phyloP scores from a whole-genome alignment of 2,113 vertebrate species.

The Oryzias melastigma region DNA sequence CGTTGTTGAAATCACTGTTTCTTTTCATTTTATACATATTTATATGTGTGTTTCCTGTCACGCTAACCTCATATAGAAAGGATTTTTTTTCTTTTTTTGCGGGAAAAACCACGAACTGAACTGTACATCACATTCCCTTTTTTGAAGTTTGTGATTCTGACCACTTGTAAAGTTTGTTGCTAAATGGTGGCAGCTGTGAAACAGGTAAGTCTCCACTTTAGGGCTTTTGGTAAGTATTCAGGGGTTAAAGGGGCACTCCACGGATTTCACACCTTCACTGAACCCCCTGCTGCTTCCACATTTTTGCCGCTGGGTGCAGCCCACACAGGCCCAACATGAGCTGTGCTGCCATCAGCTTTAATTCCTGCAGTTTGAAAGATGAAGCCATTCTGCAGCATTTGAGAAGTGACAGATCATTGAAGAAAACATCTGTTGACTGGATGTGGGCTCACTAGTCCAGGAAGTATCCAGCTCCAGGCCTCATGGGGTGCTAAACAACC shows the following conservation, averaged over 20 bases:
- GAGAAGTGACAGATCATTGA: too few relatives aligned
- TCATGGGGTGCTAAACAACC: too few relatives aligned
- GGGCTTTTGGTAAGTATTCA: slow-evolving; percentile 60
- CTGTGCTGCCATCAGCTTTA: too few relatives aligned
- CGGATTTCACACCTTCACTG: slow-evolving; percentile 2
- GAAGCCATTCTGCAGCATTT: too few relatives aligned
- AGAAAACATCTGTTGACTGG: too few relatives aligned
- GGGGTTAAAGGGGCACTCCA: slow-evolving; percentile 16
- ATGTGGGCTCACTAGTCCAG: too few relatives aligned
- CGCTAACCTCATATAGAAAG: slow-evolving; percentile 40
- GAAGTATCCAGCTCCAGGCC: too few relatives aligned
- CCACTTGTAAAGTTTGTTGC: slow-evolving; percentile 26
- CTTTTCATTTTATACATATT: slow-evolving; percentile 38
- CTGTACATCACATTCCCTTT: slow-evolving; percentile 30
- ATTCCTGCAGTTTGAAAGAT: too few relatives aligned
- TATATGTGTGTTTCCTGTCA: slow-evolving; percentile 45
- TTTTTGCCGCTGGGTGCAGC: too few relatives aligned
- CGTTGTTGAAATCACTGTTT: slow-evolving; percentile 48
- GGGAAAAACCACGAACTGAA: slow-evolving; percentile 33
- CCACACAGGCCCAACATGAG: too few relatives aligned
- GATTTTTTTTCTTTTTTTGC: slow-evolving; percentile 19
- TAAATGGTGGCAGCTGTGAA: slow-evolving; percentile 40
- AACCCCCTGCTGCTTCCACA: too few relatives aligned
- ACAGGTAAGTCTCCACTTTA: slow-evolving; percentile 68
- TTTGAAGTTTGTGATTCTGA: slow-evolving; percentile 36